Evolutionary conservation across 2,113 vertebrate genomes (phyloP).

Genomic region (Plotosus lineatus): DNA sequence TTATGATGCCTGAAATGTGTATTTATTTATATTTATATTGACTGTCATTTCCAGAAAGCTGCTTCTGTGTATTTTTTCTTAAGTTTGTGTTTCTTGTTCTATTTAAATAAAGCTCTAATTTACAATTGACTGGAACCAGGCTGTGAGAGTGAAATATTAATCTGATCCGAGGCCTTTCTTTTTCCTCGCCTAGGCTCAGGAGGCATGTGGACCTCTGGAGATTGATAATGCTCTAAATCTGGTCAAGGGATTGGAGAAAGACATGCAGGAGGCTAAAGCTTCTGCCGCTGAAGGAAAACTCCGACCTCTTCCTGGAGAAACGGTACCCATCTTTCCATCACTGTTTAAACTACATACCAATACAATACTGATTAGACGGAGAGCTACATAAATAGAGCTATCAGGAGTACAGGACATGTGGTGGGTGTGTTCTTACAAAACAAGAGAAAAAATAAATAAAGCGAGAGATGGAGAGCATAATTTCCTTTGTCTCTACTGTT

Average conservation of each 20-base stretch:
- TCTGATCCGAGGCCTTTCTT: background rate
- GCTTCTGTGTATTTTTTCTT: background rate
- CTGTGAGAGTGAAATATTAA: background rate
- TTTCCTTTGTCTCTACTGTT: background rate
- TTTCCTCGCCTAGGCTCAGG: conserved; percentile 82
- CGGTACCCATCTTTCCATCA: conserved; percentile 69
- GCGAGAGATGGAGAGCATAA: background rate
- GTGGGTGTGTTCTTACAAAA: too few relatives aligned
- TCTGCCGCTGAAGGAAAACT: conserved; percentile 87
- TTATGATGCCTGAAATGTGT: too few relatives aligned
- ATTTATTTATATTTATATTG: background rate
- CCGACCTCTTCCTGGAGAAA: conserved; percentile 91
- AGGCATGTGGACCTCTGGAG: conserved; percentile 92
- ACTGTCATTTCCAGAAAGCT: background rate
- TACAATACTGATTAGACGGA: too few relatives aligned
- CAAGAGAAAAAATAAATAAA: background rate
- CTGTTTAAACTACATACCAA: background rate
- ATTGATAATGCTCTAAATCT: conserved; percentile 89
- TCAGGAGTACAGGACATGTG: background rate
- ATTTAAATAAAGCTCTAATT: background rate
- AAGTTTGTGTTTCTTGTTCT: background rate
- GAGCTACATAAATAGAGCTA: background rate
- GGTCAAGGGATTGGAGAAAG: conserved; percentile 88
- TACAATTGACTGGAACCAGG: background rate
- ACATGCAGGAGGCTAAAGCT: conserved; percentile 88